These are phyloP conservation scores for Serinus canaria DNA, from an alignment of 2,113 vertebrate species.

Conservation along the genomic window DNA sequence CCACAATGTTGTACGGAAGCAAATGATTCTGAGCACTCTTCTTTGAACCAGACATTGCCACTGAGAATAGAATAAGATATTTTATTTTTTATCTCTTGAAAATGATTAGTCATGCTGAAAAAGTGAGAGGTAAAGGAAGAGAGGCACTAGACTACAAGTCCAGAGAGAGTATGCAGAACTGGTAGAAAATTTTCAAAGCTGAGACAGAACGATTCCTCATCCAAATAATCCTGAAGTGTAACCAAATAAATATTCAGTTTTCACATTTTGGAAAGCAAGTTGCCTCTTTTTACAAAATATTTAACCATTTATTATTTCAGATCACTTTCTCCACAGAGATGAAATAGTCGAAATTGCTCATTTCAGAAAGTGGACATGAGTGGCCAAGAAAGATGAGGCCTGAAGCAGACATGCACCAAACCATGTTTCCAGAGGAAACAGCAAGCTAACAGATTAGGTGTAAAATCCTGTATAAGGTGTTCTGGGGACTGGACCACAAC, in stretches of 20 bases:
- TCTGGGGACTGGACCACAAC: not conserved
- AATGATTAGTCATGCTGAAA: not conserved
- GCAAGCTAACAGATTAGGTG: not conserved
- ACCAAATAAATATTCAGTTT: not conserved
- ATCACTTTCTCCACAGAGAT: not conserved
- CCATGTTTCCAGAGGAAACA: not conserved
- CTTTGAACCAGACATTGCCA: not conserved
- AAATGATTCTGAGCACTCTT: not conserved
- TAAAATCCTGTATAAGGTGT: not conserved
- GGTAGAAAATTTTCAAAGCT: not conserved
- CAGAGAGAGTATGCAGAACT: not conserved
- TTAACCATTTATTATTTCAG: not conserved
- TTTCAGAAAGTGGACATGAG: not conserved
- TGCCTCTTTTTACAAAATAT: not conserved
- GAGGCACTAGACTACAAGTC: not conserved
- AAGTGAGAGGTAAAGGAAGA: not conserved
- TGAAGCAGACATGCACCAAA: not conserved
- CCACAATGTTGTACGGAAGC: not conserved
- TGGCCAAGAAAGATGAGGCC: not conserved
- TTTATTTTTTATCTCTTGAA: not conserved
- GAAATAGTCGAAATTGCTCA: not conserved
- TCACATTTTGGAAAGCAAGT: not conserved
- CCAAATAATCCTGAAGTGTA: not conserved
- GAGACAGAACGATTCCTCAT: not conserved
- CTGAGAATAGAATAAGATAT: not conserved